Evolutionary conservation across 2,888 invertebrate species (phyloP).

Genomic region (Sepioteuthis lessoniana): DNA sequence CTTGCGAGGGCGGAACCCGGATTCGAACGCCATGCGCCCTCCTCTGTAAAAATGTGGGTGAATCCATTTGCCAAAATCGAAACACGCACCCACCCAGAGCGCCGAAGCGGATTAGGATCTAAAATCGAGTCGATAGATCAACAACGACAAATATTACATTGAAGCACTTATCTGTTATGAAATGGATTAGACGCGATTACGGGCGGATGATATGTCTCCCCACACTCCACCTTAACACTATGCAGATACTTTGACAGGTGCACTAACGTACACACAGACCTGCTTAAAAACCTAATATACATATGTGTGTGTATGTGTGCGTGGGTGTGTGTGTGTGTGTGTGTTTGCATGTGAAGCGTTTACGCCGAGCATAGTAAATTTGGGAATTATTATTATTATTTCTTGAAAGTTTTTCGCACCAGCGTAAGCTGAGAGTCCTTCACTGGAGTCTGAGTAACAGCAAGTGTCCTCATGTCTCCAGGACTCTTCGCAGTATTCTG

Average conservation of each 20-base stretch:
- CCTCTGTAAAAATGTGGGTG: neutral
- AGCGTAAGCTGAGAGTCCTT: too few relatives aligned
- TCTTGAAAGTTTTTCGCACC: too few relatives aligned
- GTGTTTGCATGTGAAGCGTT: too few relatives aligned
- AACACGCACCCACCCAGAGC: neutral
- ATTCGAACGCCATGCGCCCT: neutral
- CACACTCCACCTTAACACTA: too few relatives aligned
- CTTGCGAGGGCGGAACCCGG: neutral
- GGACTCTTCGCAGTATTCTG: too few relatives aligned
- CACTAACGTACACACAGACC: too few relatives aligned
- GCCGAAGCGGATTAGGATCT: neutral
- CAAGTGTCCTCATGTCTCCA: too few relatives aligned
- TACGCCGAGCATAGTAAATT: too few relatives aligned
- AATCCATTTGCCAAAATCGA: neutral
- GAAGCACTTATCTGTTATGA: neutral
- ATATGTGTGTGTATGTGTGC: neutral
- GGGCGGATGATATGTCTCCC: neutral
- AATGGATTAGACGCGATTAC: neutral
- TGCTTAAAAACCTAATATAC: neutral
- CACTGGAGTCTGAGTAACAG: too few relatives aligned
- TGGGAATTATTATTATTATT: too few relatives aligned
- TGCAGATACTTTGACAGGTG: too few relatives aligned
- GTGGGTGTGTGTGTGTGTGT: too few relatives aligned
- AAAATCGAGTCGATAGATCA: neutral
- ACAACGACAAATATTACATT: neutral